These are phyloP conservation scores for Garrulus glandarius DNA, from an alignment of 2,797 vertebrate genomes.

Conservation along the genomic window DNA sequence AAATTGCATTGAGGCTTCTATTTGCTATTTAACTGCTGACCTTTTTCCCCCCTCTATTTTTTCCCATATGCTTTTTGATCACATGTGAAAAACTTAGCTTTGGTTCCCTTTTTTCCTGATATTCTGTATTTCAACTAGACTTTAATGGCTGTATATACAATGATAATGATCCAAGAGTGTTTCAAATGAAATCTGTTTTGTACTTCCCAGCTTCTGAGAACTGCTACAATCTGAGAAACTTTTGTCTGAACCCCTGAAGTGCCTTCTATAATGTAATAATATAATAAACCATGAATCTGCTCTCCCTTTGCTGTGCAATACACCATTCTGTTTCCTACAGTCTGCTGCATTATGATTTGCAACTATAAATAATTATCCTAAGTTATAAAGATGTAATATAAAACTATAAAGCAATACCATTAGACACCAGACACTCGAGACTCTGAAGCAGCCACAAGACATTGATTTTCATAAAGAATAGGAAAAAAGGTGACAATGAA, in stretches of 20 bases:
- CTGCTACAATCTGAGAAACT: slow-evolving; percentile 14
- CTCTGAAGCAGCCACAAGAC: background rate
- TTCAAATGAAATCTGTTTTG: slow-evolving; percentile 39
- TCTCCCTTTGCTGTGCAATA: background rate
- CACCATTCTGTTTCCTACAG: slow-evolving; percentile 16
- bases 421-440: background rate
- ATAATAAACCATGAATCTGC: slow-evolving; percentile 24
- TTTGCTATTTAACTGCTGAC: slow-evolving; percentile 28
- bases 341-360: slow-evolving; percentile 23
- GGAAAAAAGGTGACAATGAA: background rate
- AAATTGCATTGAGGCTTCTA: background rate
- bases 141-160: slow-evolving; percentile 6
- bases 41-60: background rate
- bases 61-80: slow-evolving; percentile 22
- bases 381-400: slow-evolving; percentile 23
- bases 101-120: slow-evolving; percentile 10
- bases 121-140: slow-evolving; percentile 35
- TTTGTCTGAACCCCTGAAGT: slow-evolving; percentile 40
- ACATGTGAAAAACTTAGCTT: slow-evolving; percentile 6
- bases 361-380: slow-evolving; percentile 60
- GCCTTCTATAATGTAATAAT: background rate
- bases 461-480: background rate
- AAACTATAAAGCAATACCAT: slow-evolving; percentile 30
- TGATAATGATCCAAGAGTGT: slow-evolving; percentile 30
- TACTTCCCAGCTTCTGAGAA: slow-evolving; percentile 3